Evolutionary conservation across 1,140 invertebrate genomes (phyloP).

Genomic region (Potamilus streckersoni): DNA sequence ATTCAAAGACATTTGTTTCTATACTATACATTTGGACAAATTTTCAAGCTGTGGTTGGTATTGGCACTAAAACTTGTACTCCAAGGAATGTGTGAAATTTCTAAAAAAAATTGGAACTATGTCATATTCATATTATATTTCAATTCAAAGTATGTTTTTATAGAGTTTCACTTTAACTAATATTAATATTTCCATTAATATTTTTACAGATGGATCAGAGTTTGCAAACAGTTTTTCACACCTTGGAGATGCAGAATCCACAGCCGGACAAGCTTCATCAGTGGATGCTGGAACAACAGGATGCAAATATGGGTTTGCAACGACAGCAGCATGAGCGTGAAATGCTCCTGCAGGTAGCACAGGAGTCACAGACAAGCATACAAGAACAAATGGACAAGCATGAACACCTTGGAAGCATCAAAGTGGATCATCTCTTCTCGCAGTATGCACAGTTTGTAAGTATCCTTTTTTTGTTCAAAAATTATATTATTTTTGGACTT

Average conservation of each 20-base stretch:
- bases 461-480: constrained; percentile 50
- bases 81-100: too few species aligned
- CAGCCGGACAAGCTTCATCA: constrained; percentile 43
- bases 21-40: too few species aligned
- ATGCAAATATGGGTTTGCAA: constrained; percentile 33
- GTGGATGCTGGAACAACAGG: constrained; percentile 48
- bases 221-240: constrained; percentile 30
- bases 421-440: constrained; percentile 54
- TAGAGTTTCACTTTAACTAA: too few species aligned
- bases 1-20: too few species aligned
- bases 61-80: too few species aligned
- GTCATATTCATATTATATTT: too few species aligned
- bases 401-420: constrained; percentile 49
- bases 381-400: constrained; percentile 55
- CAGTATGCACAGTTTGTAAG: constrained; percentile 59
- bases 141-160: too few species aligned
- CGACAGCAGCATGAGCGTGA: constrained; percentile 50
- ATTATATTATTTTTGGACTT: background rate
- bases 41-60: too few species aligned
- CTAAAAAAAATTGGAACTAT: too few species aligned
- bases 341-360: constrained; percentile 43
- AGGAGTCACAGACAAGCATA: constrained; percentile 45
- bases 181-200: background rate
- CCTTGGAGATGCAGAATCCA: constrained; percentile 40
- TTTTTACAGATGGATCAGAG: constrained; percentile 38